A percentile compares a stretch with the other conserved stretches of the same genome.
phyloP scores from a whole-genome alignment of 2,113 vertebrate species.

The Hippopotamus amphibius region DNA sequence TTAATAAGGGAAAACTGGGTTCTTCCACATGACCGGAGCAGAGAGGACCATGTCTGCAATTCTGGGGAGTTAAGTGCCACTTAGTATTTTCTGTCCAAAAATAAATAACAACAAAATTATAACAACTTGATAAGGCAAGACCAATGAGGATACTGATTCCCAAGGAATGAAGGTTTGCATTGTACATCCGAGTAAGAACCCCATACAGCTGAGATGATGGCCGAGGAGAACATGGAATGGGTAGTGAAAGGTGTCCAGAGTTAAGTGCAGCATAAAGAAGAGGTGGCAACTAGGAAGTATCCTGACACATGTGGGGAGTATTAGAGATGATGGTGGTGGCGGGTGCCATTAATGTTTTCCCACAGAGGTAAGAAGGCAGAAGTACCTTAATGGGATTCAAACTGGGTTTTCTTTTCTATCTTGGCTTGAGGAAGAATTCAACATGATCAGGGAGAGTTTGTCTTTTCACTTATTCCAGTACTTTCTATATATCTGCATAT shows the following conservation, averaged over 20 bases:
- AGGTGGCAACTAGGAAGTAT: background rate
- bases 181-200: background rate
- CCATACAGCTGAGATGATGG: background rate
- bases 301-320: too few relatives aligned
- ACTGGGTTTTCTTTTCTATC: background rate
- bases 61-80: too few relatives aligned
- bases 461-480: background rate
- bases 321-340: background rate
- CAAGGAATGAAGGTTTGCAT: background rate
- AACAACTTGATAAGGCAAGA: background rate
- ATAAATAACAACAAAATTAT: background rate
- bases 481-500: background rate
- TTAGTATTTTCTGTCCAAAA: too few relatives aligned
- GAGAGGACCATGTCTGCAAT: too few relatives aligned
- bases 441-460: too few relatives aligned
- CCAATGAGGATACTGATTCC: background rate
- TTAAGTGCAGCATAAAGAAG: background rate
- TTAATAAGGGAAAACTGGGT: too few relatives aligned
- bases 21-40: too few relatives aligned
- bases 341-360: background rate
- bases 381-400: background rate
- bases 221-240: background rate
- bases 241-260: background rate
- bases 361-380: background rate
- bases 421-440: background rate